Evolutionary conservation across 2,113 vertebrate genomes (phyloP).

Genomic region (Gavia stellata): DNA sequence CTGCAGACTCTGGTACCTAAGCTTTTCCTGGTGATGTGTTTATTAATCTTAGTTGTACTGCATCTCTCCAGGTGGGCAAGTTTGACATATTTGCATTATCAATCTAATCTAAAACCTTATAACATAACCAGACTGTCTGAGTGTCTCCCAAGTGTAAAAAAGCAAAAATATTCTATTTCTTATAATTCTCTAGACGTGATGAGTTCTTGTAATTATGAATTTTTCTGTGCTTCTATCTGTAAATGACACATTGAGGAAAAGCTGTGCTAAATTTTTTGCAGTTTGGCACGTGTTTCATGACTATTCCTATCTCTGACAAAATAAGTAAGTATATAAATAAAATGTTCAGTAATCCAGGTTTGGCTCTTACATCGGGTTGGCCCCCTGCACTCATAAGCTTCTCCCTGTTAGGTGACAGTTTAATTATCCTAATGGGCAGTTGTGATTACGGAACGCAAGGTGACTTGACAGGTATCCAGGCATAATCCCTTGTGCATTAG

Average conservation of each 20-base stretch:
- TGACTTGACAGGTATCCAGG: constrained; percentile 3
- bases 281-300: neutral
- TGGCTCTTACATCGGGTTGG: neutral
- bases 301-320: neutral
- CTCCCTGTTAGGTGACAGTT: neutral
- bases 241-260: neutral
- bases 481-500: neutral
- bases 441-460: neutral
- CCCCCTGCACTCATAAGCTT: neutral
- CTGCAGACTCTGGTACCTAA: neutral
- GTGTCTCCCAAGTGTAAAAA: neutral
- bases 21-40: constrained; percentile 26
- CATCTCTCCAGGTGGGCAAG: constrained; percentile 34
- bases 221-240: neutral
- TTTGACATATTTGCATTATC: constrained; percentile 27
- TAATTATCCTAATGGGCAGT: constrained; percentile 13
- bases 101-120: neutral
- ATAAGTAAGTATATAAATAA: neutral
- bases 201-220: neutral
- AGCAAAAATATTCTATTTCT: neutral
- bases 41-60: constrained; percentile 62
- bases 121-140: neutral
- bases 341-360: neutral
- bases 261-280: neutral
- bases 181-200: neutral